Base-by-base conservation (phyloP, 2,888 invertebrate species). In the Netelia fuscicornis region DNA sequence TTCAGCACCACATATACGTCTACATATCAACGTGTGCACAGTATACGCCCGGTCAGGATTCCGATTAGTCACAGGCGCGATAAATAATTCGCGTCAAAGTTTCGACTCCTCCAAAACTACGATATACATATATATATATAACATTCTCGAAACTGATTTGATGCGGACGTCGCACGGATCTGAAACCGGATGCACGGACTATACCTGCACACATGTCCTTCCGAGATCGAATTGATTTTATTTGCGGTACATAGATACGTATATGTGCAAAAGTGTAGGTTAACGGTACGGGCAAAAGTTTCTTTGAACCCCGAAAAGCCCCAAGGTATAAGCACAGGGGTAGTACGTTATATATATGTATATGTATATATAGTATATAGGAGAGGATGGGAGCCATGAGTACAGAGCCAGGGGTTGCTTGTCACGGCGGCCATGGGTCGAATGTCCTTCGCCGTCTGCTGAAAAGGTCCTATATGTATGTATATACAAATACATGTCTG, bases 251-350 rank as follows among this genome's bases (percentile, higher is more conserved):
- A 68, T 44, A 76, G 9, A 48, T 48, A 48, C 13, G 48, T 48
- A 58, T 20, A 58, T 58, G 20, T 20, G 10, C 56, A 58, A 5
- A 58, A 10, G 9, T 17, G 11, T 30, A 10, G 8, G 5, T 83
- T 62, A 76, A 58, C 60, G 75, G 58, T 20, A 65, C 58, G 23
- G 42, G 77, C 60, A 76, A 83, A 83, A 83, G 83, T 85, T 85
- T 85, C 85, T 85, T 85, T 85, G 83, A 85, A 85, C 83, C 48
- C 76, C 74, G 17, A 85, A 82, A 85, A 85, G 82, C 79, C 80
- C 80, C 79, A 67, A 77, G 82, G 76, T 85, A 67, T 52, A 71
- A 77, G 78, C 65, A 68, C 44, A 67, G 67, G 54, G 48, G 30
- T 44, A 42, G 42, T 65, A 44, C 13, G 68, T n/a, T 9, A 13